phyloP scores from a whole-genome alignment of 2,888 invertebrate genomes.

The Vannuccia rotundouncinata region DNA sequence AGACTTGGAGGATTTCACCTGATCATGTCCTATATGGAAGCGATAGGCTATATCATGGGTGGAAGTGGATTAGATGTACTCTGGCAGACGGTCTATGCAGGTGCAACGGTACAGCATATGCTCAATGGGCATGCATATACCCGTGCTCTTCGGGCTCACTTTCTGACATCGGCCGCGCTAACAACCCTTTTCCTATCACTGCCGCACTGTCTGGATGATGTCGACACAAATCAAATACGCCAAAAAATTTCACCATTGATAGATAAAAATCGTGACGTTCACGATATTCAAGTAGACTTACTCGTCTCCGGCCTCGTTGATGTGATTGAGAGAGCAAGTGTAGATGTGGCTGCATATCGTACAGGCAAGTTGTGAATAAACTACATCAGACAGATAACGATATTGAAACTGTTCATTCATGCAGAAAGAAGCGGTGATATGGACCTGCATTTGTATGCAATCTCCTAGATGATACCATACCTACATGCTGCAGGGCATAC shows the following conservation, averaged over 20 bases:
- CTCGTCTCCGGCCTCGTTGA: slow-evolving; percentile 2
- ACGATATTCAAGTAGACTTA: slow-evolving; percentile 23
- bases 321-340: slow-evolving; percentile 10
- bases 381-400: slow-evolving; percentile 8
- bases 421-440: slow-evolving; percentile 5
- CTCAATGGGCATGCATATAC: slow-evolving; percentile 42
- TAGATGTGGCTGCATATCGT: slow-evolving; percentile 19
- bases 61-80: slow-evolving; percentile 42
- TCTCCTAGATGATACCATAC: slow-evolving; percentile 27
- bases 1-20: slow-evolving; percentile 42
- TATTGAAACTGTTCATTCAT: slow-evolving; percentile 23
- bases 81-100: slow-evolving; percentile 41
- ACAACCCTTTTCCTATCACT: slow-evolving; percentile 13
- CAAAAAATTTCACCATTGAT: slow-evolving; percentile 10
- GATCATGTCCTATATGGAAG: slow-evolving; percentile 41
- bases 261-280: slow-evolving; percentile 16
- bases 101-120: slow-evolving; percentile 40
- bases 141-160: slow-evolving; percentile 41
- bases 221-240: background rate
- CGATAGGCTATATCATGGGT: slow-evolving; percentile 41
- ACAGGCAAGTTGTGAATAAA: slow-evolving; percentile 23
- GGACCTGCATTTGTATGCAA: slow-evolving; percentile 16
- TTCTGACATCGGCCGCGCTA: slow-evolving; percentile 34
- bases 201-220: slow-evolving; percentile 3
- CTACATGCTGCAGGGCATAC: slow-evolving; percentile 32